These are phyloP conservation scores for Barbus barbus DNA, from an alignment of 2,113 vertebrate species.

Conservation along the genomic window DNA sequence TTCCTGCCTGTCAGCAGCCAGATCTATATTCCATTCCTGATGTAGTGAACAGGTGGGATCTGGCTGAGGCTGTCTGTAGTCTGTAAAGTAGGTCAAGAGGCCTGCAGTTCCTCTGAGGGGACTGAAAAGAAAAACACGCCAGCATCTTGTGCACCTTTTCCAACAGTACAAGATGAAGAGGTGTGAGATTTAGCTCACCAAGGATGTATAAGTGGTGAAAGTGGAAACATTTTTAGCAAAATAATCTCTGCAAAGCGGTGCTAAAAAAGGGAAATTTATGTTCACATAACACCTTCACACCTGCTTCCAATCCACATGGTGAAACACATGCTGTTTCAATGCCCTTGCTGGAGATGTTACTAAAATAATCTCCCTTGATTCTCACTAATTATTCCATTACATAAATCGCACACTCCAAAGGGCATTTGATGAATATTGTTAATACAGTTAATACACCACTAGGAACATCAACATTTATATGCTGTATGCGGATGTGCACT, in stretches of 20 bases:
- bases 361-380: constrained; percentile 6
- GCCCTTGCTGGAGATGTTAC: not conserved
- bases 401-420: constrained; percentile 2
- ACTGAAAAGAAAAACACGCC: constrained; percentile 61
- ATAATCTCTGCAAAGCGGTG: not conserved
- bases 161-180: not conserved
- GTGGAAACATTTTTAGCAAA: not conserved
- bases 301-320: not conserved
- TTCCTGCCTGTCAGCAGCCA: not conserved
- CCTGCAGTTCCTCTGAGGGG: constrained; percentile 63
- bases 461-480: not conserved
- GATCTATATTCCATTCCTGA: constrained; percentile 23
- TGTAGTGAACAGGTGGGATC: constrained; percentile 18
- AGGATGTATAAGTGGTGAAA: constrained; percentile 24
- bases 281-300: constrained; percentile 1
- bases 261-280: not conserved
- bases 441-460: constrained; percentile 22
- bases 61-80: constrained; percentile 15
- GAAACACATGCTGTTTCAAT: constrained; percentile 8
- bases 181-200: constrained; percentile 15
- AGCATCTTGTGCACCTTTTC: constrained; percentile 64
- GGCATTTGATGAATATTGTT: not conserved
- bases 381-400: not conserved
- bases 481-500: not conserved
- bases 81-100: constrained; percentile 67